These are phyloP conservation scores for Aphodius sticticus DNA, from an alignment of 2,888 invertebrate genomes.

Conservation along the genomic window DNA sequence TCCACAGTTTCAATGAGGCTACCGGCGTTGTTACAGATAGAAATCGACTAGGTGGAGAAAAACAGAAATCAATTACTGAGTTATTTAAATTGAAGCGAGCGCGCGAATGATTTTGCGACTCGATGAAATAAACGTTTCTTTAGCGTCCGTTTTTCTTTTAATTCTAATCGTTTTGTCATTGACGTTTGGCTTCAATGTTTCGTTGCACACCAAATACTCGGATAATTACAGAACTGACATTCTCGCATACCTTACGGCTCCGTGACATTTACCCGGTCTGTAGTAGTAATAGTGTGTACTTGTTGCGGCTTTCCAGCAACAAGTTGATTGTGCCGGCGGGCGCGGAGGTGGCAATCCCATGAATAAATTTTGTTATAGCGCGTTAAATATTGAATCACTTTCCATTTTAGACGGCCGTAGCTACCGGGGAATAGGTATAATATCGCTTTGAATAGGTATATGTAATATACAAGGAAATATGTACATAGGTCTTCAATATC, in stretches of 20 bases:
- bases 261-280: not conserved
- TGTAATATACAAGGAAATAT: too few relatives aligned
- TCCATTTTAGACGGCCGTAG: not conserved
- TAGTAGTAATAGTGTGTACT: not conserved
- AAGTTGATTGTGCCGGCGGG: not conserved
- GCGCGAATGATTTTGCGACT: too few relatives aligned
- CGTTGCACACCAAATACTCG: slow-evolving; percentile 4
- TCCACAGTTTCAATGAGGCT: too few relatives aligned
- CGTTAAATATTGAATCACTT: not conserved
- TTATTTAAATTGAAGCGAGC: too few relatives aligned
- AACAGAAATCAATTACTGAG: too few relatives aligned
- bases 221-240: not conserved
- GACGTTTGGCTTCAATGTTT: not conserved
- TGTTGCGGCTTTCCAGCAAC: not conserved
- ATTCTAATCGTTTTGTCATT: not conserved
- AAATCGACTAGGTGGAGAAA: too few relatives aligned
- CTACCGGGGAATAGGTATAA: not conserved
- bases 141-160: not conserved
- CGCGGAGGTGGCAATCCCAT: not conserved
- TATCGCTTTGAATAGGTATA: not conserved
- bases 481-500: too few relatives aligned
- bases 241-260: not conserved
- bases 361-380: not conserved
- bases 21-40: too few relatives aligned
- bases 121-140: too few relatives aligned